Evolutionary conservation across 2,797 vertebrate species (phyloP).

Genomic region (Graptemys geographica): DNA sequence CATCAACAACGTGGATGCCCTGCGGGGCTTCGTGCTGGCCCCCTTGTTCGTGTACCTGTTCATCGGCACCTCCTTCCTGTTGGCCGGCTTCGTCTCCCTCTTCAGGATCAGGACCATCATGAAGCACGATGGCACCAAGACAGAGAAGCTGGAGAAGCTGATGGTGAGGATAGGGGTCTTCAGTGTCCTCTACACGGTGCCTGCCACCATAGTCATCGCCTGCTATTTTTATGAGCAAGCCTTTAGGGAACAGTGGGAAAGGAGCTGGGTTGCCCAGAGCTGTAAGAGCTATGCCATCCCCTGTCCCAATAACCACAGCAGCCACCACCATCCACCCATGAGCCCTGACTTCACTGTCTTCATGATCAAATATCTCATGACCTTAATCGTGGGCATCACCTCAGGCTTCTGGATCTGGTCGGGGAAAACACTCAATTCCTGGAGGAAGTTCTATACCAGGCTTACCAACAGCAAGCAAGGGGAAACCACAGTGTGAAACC

Average conservation of each 20-base stretch:
- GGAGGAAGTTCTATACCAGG: conserved; percentile 97
- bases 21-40: conserved; percentile 93
- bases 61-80: conserved; percentile 94
- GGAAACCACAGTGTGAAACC: conserved; percentile 91
- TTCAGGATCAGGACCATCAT: conserved; percentile 97
- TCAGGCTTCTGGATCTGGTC: conserved; percentile 99
- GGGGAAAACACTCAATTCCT: conserved; percentile 95
- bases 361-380: conserved; percentile 99
- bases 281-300: conserved; percentile 94
- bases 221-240: conserved; percentile 98
- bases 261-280: conserved; percentile 92
- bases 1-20: conserved; percentile 93
- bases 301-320: conserved; percentile 83
- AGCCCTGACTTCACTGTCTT: conserved; percentile 97
- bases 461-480: conserved; percentile 94
- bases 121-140: conserved; percentile 97
- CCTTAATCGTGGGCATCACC: conserved; percentile 96
- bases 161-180: conserved; percentile 96
- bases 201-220: conserved; percentile 95
- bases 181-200: conserved; percentile 94
- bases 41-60: conserved; percentile 95
- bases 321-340: conserved; percentile 87
- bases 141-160: conserved; percentile 95
- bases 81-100: conserved; percentile 95
- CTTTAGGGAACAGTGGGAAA: conserved; percentile 96